Conservation (phyloP, 2,797 vertebrate species). For the Tolypeutes matacus region DNA sequence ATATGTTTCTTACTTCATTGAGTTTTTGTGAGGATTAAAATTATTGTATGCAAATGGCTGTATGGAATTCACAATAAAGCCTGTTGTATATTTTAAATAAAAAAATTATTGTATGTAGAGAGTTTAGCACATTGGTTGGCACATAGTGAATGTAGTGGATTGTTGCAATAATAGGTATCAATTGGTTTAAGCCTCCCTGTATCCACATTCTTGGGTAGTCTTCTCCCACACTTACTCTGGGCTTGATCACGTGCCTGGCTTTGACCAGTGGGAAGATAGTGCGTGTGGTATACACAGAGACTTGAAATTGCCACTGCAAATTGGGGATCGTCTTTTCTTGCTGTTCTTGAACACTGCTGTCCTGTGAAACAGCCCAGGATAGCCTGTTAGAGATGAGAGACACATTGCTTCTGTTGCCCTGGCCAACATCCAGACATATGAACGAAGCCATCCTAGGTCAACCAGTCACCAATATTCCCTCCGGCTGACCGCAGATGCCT, state of each 20-base stretch:
- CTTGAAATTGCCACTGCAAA: constrained; percentile 1
- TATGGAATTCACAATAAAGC: too few species aligned
- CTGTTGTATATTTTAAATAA: too few species aligned
- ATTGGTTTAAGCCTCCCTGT: neutral
- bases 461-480: neutral
- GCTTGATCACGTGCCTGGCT: neutral
- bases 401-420: neutral
- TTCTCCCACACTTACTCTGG: neutral
- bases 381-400: neutral
- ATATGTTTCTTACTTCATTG: neutral
- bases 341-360: neutral
- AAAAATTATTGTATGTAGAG: constrained; percentile 3
- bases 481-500: neutral
- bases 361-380: neutral
- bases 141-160: neutral
- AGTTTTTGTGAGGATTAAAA: neutral
- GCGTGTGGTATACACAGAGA: neutral
- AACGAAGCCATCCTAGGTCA: neutral
- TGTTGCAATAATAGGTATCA: neutral
- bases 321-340: neutral
- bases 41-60: constrained; percentile 22
- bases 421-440: neutral
- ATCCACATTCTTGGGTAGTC: neutral
- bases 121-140: constrained; percentile 27
- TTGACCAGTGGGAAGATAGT: neutral